A percentile compares a stretch with the other conserved stretches of the same genome.
phyloP scores from a whole-genome alignment of 2,113 vertebrate genomes.

The Choloepus hoffmanni region DNA sequence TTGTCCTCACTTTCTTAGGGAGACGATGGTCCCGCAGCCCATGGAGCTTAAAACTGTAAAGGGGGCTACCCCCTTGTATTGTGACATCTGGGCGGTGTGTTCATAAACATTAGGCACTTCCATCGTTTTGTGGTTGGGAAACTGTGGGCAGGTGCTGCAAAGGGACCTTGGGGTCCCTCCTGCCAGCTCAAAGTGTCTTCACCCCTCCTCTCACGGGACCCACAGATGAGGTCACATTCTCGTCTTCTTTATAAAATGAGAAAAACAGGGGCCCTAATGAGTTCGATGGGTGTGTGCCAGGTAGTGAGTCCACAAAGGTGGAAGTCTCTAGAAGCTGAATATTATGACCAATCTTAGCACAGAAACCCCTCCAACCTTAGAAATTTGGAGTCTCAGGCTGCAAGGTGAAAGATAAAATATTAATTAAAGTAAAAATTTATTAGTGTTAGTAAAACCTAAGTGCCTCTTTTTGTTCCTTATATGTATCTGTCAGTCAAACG shows the following conservation, averaged over 20 bases:
- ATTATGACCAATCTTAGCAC: neutral
- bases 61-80: neutral
- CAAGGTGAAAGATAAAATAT: neutral
- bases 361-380: neutral
- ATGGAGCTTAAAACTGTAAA: neutral
- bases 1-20: neutral
- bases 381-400: neutral
- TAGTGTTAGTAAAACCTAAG: no score
- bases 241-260: neutral
- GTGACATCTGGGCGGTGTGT: fast-evolving
- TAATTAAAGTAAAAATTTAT: no score
- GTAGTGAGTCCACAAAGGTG: fast-evolving
- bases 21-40: neutral
- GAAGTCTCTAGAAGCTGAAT: fast-evolving
- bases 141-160: neutral
- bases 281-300: neutral
- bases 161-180: neutral
- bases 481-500: neutral
- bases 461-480: neutral
- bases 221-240: no score
- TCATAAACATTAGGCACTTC: fast-evolving
- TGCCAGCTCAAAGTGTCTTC: neutral
- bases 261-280: fast-evolving
- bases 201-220: no score
- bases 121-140: fast-evolving